A percentile compares a stretch with the other conserved stretches of the same genome.
phyloP scores from a whole-genome alignment of 2,113 vertebrate genomes.

The Centropus unirufus region DNA sequence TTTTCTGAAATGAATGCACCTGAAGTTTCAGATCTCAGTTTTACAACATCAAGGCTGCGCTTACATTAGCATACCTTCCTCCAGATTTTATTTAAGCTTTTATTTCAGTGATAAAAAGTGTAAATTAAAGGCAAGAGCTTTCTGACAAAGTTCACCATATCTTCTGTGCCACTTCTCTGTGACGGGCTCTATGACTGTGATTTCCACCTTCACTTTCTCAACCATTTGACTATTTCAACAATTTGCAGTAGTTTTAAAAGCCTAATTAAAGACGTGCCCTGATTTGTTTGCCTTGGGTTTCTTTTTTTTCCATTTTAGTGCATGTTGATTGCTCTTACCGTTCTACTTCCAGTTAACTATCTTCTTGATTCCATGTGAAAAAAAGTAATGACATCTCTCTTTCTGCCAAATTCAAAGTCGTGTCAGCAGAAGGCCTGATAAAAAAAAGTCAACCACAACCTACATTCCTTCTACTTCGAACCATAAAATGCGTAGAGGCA shows the following conservation, averaged over 20 bases:
- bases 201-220: slow-evolving; percentile 2
- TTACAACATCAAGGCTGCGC: background rate
- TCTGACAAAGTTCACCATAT: background rate
- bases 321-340: background rate
- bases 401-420: background rate
- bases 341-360: slow-evolving; percentile 15
- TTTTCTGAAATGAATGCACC: background rate
- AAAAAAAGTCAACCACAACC: background rate
- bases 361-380: background rate
- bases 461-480: background rate
- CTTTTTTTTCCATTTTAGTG: background rate
- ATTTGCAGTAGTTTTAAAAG: background rate
- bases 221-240: background rate
- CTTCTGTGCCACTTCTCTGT: background rate
- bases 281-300: background rate
- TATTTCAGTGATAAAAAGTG: background rate
- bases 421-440: background rate
- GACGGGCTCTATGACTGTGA: background rate
- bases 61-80: background rate
- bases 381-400: background rate
- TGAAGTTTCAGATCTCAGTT: background rate
- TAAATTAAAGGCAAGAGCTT: background rate
- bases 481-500: background rate
- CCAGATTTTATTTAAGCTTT: background rate
- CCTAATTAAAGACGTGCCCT: background rate